Evolutionary conservation across 2,888 invertebrate species (phyloP), one percentile per base, ranked within the genome.

Genomic region (Eilema depressum): DNA sequence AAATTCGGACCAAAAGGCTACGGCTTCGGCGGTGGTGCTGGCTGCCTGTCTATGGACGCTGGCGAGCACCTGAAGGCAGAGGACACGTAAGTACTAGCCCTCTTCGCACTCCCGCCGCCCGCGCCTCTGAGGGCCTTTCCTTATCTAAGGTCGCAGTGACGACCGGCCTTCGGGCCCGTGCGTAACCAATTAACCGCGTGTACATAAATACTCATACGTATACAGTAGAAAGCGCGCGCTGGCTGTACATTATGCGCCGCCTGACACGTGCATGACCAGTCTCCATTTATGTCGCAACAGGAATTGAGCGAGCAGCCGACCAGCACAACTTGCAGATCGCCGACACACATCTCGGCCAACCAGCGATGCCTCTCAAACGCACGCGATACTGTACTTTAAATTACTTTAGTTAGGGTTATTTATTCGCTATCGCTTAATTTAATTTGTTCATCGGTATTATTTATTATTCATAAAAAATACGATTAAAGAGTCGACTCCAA

Each of bases 1-100:
- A 99, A 99, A 96, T 99, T 98, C 96, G 99, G 99, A 91, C 99
- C 99, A 86, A 99, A 98, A 96, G 99, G 99, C 86, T 99, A 99
- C 96, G 99, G 99, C 87, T 99, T 99, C 95, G 99, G 99, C 85
- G 99, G 99, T 90, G 99, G 99, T 88, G 99, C 99, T 89, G 99
- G 99, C 83, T 98, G 98, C 94, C 96, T 99, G 89, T 98, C 98
- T 95, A 99, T 98, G 98, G 99, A 99, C 96, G 96, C 97, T 92
- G 99, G 99, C 84, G 97, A 98, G 80, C 99, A 99, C 92, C 97
- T 99, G 89, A 97, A 97, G 94, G 96, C 95, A 93, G 95, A 92
- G 71, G 85, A 92, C 79, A 96, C 97, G 98, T 98, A 96, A 98
- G 98, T 97, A 94, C 88, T 77, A 79, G 74, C 88, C 86, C 87